Percentiles rank a stretch among this genome's conserved stretches.
Evolutionary conservation across 2,113 vertebrate species (phyloP).

Genomic region (Phainopepla nitens): DNA sequence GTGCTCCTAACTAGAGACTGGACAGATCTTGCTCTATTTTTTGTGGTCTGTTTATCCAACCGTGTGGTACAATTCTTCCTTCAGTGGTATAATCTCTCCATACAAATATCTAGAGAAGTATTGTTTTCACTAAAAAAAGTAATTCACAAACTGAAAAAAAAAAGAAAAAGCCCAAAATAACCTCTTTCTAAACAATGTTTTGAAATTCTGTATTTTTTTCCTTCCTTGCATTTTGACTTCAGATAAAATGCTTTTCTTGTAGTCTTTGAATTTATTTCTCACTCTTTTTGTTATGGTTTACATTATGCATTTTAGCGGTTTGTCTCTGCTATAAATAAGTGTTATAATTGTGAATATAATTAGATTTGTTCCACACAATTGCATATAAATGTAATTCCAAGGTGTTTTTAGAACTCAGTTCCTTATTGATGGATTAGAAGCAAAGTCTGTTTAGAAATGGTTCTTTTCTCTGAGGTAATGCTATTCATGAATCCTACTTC

Average conservation of each 20-base stretch:
- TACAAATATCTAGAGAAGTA: not conserved
- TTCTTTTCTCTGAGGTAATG: conserved; percentile 14
- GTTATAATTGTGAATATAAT: conserved; percentile 57
- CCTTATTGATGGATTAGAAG: conserved; percentile 27
- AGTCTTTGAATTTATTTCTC: not conserved
- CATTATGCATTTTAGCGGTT: conserved; percentile 30
- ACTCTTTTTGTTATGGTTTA: not conserved
- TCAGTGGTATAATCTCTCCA: not conserved
- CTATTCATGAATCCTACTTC: conserved; percentile 8
- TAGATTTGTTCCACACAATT: conserved; percentile 51
- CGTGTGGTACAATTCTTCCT: not conserved
- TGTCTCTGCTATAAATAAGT: conserved; percentile 44
- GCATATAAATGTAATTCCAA: conserved; percentile 19
- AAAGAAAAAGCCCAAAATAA: not conserved
- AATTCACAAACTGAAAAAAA: not conserved
- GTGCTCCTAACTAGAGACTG: not conserved
- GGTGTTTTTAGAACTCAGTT: conserved; percentile 8
- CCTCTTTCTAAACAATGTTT: not conserved
- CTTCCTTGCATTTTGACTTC: not conserved
- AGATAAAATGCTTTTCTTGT: not conserved
- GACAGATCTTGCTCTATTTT: not conserved
- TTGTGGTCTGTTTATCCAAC: not conserved
- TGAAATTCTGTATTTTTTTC: not conserved
- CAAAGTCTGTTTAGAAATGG: not conserved
- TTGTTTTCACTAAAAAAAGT: not conserved